Base-by-base conservation (phyloP, 2,888 invertebrate genomes). In the Drosophila leonis region DNA sequence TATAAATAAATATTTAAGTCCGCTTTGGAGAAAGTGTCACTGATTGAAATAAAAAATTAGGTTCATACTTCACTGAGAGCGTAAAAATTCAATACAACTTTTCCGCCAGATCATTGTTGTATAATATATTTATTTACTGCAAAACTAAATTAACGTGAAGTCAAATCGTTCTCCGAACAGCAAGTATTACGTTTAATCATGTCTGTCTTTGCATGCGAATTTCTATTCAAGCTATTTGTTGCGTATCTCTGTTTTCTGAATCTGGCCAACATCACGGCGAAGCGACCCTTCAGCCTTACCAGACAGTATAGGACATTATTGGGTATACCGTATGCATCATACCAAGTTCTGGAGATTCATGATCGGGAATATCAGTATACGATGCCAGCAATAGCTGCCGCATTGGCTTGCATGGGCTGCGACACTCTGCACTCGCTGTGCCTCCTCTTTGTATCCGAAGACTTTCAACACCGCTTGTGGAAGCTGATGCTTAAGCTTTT, bases 141-240 rank as follows among this genome's bases (percentile, higher is more conserved):
- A 13, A 35, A 27, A 15, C 24, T 20, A 64, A 65, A 44, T 35
- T 52, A 24, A 31, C 31, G 13, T 65, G 4, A 31, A 33, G 8
- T 13, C 29, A 49, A 18, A 31, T 31, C 18, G n/a, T n/a, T n/a
- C 10, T 12, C 0, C 13, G 13, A 27, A 15, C 24, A 37, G 10
- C 8, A 27, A 27, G 13, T 9, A 18, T 18, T 39, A 8, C 46
- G 35, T 27, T 12, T 8, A n/a, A 39, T 39, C 5, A 60, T 60
- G 60, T 31, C 52, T 8, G 27, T 37, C 1, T 6, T 48, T 0
- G 13, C 20, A 1, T 48, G 37, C 4, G 37, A 48, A n/a, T 29
- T 52, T n/a, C 12, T 48, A 7, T 48, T 52, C 8, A 65, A 65
- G 31, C 0, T 66, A 12, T 54, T 66, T 1, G 3, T 65, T 5